A percentile compares a stretch with the other conserved stretches of the same genome.
Evolutionary conservation across 2,113 vertebrate species (phyloP).

Genomic region (Rhadina sibilatrix): DNA sequence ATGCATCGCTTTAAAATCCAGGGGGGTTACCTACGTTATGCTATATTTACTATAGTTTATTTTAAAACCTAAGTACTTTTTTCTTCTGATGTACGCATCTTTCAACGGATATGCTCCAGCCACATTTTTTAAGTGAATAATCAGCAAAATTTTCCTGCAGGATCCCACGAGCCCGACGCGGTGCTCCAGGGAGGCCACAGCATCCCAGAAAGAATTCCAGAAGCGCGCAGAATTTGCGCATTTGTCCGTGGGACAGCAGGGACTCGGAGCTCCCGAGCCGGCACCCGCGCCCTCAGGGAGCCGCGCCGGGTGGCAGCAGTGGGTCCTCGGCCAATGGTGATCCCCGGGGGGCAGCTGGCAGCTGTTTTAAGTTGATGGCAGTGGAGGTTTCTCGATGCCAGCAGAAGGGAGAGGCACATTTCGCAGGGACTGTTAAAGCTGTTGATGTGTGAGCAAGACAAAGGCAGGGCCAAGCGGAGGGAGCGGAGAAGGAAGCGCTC

Average conservation of each 20-base stretch:
- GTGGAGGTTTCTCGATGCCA: not conserved
- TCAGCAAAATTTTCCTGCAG: not conserved
- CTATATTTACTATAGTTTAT: not conserved
- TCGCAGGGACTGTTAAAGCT: not conserved
- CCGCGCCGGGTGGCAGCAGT: not conserved
- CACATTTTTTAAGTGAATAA: not conserved
- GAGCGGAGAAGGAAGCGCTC: constrained; percentile 36
- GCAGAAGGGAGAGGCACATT: not conserved
- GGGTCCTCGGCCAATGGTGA: not conserved
- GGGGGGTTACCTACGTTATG: not conserved
- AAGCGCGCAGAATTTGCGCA: accelerated
- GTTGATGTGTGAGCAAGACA: constrained; percentile 6
- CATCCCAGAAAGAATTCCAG: not conserved
- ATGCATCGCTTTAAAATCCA: not conserved
- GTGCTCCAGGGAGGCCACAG: not conserved
- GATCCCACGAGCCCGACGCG: accelerated
- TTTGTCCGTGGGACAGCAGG: accelerated
- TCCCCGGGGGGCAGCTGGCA: not conserved
- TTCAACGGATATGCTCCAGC: not conserved
- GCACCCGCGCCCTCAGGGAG: not conserved
- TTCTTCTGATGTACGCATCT: not conserved
- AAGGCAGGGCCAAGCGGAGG: not conserved
- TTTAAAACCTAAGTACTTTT: not conserved
- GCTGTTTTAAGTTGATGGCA: constrained; percentile 22
- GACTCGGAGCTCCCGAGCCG: accelerated